Evolutionary conservation across 2,888 invertebrate genomes (phyloP).

Genomic region (Temnothorax rugatulus): DNA sequence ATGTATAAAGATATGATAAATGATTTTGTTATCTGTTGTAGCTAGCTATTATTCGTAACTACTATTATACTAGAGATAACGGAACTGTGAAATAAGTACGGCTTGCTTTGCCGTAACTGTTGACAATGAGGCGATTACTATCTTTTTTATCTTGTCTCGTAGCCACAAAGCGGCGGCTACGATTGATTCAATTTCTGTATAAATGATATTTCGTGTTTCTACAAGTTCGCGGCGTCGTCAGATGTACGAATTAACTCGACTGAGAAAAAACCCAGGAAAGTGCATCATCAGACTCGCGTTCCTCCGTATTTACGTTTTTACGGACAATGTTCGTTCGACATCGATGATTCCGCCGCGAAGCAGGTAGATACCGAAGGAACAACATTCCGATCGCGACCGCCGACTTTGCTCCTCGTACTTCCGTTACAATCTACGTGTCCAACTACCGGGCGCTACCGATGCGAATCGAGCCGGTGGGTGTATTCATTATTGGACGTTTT

Average conservation of each 20-base stretch:
- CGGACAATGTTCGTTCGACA: slow-evolving; percentile 30
- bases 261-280: neutral
- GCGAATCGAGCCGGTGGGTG: slow-evolving; percentile 49
- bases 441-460: slow-evolving; percentile 51
- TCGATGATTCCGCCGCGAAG: slow-evolving; percentile 25
- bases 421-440: slow-evolving; percentile 46
- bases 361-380: slow-evolving; percentile 26
- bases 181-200: neutral
- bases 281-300: neutral
- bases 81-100: slow-evolving; percentile 2
- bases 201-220: slow-evolving; percentile 19
- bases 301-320: neutral
- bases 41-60: neutral
- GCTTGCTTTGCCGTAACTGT: slow-evolving; percentile 4
- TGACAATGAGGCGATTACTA: slow-evolving; percentile 10
- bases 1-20: neutral
- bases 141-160: neutral
- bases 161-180: neutral
- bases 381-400: slow-evolving; percentile 46
- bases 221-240: slow-evolving; percentile 12
- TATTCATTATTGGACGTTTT: slow-evolving; percentile 28
- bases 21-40: neutral
- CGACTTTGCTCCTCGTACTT: slow-evolving; percentile 39
- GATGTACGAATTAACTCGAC: neutral
- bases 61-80: slow-evolving; percentile 2